Conservation (phyloP, 2,797 vertebrate species). For the Cichlasoma orientale region DNA sequence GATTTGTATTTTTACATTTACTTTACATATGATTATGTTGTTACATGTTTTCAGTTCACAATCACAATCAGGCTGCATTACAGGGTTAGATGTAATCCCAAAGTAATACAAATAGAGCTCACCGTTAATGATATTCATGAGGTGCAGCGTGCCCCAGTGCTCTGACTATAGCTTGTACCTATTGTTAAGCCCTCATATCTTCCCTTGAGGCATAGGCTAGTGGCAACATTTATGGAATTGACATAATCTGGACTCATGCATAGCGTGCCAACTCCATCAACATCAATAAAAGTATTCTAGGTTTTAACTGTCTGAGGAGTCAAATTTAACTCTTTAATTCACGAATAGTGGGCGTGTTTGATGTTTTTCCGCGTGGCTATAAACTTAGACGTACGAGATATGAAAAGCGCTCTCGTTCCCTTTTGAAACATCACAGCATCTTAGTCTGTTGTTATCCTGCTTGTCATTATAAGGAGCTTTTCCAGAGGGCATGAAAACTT, state of each 20-base stretch:
- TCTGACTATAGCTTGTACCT: slow-evolving; percentile 69
- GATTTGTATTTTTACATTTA: slow-evolving; percentile 80
- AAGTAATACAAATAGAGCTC: slow-evolving; percentile 78
- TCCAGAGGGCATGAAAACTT: slow-evolving; percentile 64
- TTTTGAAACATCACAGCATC: slow-evolving; percentile 49
- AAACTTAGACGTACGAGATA: slow-evolving; percentile 10
- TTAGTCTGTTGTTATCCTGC: slow-evolving; percentile 48
- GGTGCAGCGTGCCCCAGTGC: slow-evolving; percentile 61
- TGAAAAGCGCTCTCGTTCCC: slow-evolving; percentile 3
- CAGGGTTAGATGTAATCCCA: slow-evolving; percentile 78
- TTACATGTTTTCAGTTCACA: slow-evolving; percentile 72
- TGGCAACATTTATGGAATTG: slow-evolving; percentile 66
- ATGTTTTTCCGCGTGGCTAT: slow-evolving; percentile 1
- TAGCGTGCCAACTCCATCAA: slow-evolving; percentile 18
- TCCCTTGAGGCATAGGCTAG: slow-evolving; percentile 56
- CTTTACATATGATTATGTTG: slow-evolving; percentile 80
- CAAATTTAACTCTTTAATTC: slow-evolving; percentile 2
- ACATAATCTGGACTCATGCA: slow-evolving; percentile 62
- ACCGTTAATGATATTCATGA: slow-evolving; percentile 81
- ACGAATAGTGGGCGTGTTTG: background rate
- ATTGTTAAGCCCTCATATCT: slow-evolving; percentile 69
- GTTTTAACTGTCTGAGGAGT: slow-evolving; percentile 10
- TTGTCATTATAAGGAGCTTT: slow-evolving; percentile 64
- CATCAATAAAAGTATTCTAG: background rate
- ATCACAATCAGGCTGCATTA: slow-evolving; percentile 76